Evolutionary conservation across 2,888 invertebrate species (phyloP).

Genomic region (Watsonalla binaria): DNA sequence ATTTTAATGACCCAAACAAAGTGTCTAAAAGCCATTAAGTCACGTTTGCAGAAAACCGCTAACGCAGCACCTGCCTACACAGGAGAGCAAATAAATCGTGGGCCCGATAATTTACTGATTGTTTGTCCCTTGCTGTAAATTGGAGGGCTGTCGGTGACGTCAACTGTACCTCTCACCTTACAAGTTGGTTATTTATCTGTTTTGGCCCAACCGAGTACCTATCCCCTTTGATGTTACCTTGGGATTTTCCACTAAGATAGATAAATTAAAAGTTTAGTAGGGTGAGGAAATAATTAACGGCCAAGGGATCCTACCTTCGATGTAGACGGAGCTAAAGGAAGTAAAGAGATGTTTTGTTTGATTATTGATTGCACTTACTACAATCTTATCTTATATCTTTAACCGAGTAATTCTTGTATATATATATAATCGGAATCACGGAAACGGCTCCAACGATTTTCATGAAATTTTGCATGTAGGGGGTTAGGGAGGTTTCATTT

Average conservation of each 20-base stretch:
- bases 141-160: conserved; percentile 17
- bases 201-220: conserved; percentile 44
- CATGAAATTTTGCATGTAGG: too few species aligned
- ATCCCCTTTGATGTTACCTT: background rate
- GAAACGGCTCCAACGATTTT: too few species aligned
- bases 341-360: too few species aligned
- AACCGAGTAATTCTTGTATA: too few species aligned
- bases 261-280: background rate
- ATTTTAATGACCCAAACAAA: too few species aligned
- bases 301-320: too few species aligned
- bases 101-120: conserved; percentile 57
- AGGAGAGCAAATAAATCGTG: conserved; percentile 43
- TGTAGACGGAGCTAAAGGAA: too few species aligned
- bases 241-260: background rate
- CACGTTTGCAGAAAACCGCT: conserved; percentile 6
- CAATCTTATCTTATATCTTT: too few species aligned
- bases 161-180: conserved; percentile 13
- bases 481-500: too few species aligned
- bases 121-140: conserved; percentile 40
- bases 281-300: conserved; percentile 9
- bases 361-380: too few species aligned
- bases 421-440: too few species aligned
- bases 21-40: background rate
- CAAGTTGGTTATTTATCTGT: conserved; percentile 60
- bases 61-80: conserved; percentile 36